Evolutionary conservation across 2,888 invertebrate genomes (phyloP), one percentile per base, ranked within the genome.

Genomic region (Amphimallon solstitiale): DNA sequence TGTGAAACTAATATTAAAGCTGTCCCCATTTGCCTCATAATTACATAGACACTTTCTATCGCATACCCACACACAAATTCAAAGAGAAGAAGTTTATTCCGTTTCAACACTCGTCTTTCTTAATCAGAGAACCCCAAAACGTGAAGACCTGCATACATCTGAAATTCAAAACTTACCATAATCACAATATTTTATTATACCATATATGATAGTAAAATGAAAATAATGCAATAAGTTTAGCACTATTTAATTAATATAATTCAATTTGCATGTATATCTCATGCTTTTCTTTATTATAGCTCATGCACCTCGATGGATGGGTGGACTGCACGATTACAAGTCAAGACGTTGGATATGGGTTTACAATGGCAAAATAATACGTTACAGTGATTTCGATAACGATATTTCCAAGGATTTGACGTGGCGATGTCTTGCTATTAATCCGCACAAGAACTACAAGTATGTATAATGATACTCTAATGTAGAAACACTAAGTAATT

Each of bases 401-500:
- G 15, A 43, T 4, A 5, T 59, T 23, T 14, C 12, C 0, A 59
- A 59, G 43, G 43, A 43, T 34, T 34, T 62, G 14, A 60, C 45
- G n/a, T 67, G 67, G 67, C 56, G 63, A 10, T 67, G 67, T n/a
- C 59, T 67, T n/a, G 10, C 63, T n/a, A 43, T 62, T 3, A 59
- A 67, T 67, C 67, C 67, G 23, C 49, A 38, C 6, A 46, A 45
- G 9, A 34, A 59, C 7, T 67, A 59, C 23, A 67, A 48, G 67
- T 67, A 63, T 37, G 10, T n/a, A 17, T 23, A 29, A 3, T 7
- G 9, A 29, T 29, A 23, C n/a, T n/a, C n/a, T n/a, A n/a, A n/a
- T n/a, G n/a, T n/a, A n/a, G n/a, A n/a, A n/a, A n/a, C n/a, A n/a
- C n/a, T n/a, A n/a, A n/a, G n/a, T n/a, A n/a, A n/a, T n/a, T n/a